Percentiles rank a stretch among this genome's conserved stretches.
These are phyloP conservation scores for Archegozetes longisetosus DNA, from an alignment of 1,140 invertebrate genomes.

Conservation along the genomic window DNA sequence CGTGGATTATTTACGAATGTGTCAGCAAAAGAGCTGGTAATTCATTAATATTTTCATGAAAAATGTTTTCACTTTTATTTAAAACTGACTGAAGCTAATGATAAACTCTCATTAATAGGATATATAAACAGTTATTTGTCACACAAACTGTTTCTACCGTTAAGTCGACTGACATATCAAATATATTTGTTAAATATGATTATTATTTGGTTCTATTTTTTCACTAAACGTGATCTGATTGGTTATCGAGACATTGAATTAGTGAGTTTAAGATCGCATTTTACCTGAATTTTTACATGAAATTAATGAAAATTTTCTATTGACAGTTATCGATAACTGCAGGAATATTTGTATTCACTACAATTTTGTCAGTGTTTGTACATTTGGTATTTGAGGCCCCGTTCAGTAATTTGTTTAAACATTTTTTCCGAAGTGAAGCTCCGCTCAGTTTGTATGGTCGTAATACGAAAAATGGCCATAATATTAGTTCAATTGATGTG, in stretches of 20 bases:
- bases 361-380: not conserved
- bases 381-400: slow-evolving; percentile 10
- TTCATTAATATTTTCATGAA: not conserved
- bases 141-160: not conserved
- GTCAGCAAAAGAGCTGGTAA: slow-evolving; percentile 1
- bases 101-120: not conserved
- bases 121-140: not conserved
- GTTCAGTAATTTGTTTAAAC: not conserved
- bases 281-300: not conserved
- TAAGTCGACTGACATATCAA: slow-evolving; percentile 9
- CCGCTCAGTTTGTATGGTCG: too few relatives aligned
- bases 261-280: not conserved
- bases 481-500: too few relatives aligned
- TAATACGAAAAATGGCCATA: too few relatives aligned
- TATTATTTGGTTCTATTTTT: slow-evolving; percentile 11
- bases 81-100: too few relatives aligned
- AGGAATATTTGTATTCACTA: slow-evolving; percentile 2
- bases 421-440: too few relatives aligned
- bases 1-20: slow-evolving; percentile 8
- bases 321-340: not conserved
- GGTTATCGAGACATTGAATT: slow-evolving; percentile 5
- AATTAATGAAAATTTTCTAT: not conserved
- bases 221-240: slow-evolving; percentile 6
- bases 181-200: slow-evolving; percentile 12
- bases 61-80: not conserved